phyloP scores from a whole-genome alignment of 2,888 invertebrate species.

The Cerceris rybyensis region DNA sequence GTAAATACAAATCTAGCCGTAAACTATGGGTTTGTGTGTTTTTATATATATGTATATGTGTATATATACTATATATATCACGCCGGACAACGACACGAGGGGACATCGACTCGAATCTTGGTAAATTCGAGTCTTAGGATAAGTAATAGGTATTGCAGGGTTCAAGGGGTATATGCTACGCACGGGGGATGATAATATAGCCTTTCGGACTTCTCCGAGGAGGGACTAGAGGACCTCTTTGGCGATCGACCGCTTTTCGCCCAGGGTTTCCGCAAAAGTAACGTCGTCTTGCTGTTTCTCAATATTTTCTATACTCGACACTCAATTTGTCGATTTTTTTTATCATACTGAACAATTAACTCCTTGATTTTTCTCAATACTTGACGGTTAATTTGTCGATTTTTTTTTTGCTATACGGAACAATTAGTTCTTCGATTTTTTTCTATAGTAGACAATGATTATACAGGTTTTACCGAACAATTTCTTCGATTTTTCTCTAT shows the following conservation, averaged over 20 bases:
- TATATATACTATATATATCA: neutral
- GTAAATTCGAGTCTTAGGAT: neutral
- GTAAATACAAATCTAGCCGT: slow-evolving; percentile 71
- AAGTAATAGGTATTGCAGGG: slow-evolving; percentile 28
- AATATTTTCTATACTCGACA: slow-evolving; percentile 29
- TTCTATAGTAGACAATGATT: too few species aligned
- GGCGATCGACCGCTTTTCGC: slow-evolving; percentile 73
- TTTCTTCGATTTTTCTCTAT: slow-evolving; percentile 14
- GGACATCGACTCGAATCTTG: slow-evolving; percentile 3
- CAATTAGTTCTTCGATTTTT: too few species aligned
- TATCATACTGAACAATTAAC: neutral
- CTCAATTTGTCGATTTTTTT: neutral
- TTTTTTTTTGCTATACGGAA: too few species aligned
- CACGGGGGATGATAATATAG: slow-evolving; percentile 22
- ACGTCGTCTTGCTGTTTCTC: slow-evolving; percentile 29
- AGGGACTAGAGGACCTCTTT: slow-evolving; percentile 81
- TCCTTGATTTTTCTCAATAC: slow-evolving; percentile 11
- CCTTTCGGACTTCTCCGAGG: slow-evolving; percentile 67
- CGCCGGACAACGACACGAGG: neutral
- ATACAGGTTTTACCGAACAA: too few species aligned
- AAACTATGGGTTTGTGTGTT: neutral
- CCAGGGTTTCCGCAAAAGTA: slow-evolving; percentile 51
- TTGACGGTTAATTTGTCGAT: neutral
- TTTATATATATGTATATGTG: neutral
- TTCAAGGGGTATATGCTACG: slow-evolving; percentile 21